Conservation (phyloP, 1,140 invertebrate species). For the Himalopsyche phryganea region DNA sequence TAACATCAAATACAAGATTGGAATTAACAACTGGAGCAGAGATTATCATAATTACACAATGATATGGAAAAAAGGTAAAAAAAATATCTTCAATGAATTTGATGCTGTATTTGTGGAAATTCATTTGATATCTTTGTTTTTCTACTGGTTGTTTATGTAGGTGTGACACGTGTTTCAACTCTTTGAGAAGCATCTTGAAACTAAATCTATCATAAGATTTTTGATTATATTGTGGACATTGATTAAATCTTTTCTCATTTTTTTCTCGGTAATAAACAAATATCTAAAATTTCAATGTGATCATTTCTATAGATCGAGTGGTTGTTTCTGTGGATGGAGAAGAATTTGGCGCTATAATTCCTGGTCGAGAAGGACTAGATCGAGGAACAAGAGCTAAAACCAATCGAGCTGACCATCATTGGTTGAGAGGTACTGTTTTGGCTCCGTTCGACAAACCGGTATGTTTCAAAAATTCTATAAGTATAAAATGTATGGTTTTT, state of each 20-base stretch:
- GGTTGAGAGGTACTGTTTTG: conserved; percentile 49
- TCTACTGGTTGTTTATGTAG: no score
- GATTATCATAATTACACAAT: conserved; percentile 64
- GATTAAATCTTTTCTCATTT: no score
- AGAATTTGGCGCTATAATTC: conserved; percentile 38
- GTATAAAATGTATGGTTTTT: background rate
- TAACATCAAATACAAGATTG: conserved; percentile 41
- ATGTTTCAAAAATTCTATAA: conserved; percentile 33
- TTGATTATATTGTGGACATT: no score
- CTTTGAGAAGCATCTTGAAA: no score
- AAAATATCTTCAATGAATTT: no score
- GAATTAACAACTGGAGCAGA: conserved; percentile 54
- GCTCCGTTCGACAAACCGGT: conserved; percentile 74
- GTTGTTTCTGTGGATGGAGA: conserved; percentile 42
- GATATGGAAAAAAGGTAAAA: conserved; percentile 60
- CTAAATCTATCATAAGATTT: no score
- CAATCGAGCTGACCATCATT: conserved; percentile 37
- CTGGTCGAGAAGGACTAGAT: conserved; percentile 45
- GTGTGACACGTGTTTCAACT: no score
- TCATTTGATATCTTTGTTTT: no score
- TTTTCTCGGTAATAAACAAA: no score
- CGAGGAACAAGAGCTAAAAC: conserved; percentile 35
- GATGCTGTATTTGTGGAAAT: no score
- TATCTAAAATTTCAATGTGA: background rate
- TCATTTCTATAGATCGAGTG: conserved; percentile 38